Percentiles rank a stretch among this genome's conserved stretches.
Conservation (phyloP, 2,797 vertebrate species). For the Trematomus bernacchii region DNA sequence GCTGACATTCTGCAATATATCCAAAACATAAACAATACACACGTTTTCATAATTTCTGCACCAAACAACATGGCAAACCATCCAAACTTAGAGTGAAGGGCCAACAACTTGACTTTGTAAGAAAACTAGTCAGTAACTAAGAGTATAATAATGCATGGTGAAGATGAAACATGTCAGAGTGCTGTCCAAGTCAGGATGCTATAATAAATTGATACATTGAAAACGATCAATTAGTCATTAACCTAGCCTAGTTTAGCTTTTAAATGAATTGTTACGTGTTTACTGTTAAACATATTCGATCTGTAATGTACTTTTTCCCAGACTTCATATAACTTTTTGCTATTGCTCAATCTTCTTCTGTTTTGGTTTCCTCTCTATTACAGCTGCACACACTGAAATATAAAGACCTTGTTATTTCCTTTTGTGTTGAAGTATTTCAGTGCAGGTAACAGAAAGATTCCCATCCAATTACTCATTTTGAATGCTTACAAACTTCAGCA, state of each 20-base stretch:
- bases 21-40: background rate
- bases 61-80: background rate
- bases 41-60: background rate
- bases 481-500: background rate
- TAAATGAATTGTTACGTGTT: background rate
- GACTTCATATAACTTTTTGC: background rate
- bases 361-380: constrained; percentile 1
- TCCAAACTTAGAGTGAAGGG: no score
- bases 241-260: background rate
- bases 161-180: background rate
- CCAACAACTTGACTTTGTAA: background rate
- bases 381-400: background rate
- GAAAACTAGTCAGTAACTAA: background rate
- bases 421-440: background rate
- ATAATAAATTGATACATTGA: no score
- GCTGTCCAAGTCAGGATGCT: background rate
- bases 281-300: background rate
- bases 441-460: background rate
- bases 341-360: background rate
- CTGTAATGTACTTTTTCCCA: no score
- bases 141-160: background rate
- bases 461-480: background rate
- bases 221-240: background rate
- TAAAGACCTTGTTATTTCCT: background rate
- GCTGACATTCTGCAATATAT: background rate